Evolutionary conservation across 2,113 vertebrate species (phyloP), one percentile per base, ranked within the genome.

Genomic region (Leptobrachium leishanense): DNA sequence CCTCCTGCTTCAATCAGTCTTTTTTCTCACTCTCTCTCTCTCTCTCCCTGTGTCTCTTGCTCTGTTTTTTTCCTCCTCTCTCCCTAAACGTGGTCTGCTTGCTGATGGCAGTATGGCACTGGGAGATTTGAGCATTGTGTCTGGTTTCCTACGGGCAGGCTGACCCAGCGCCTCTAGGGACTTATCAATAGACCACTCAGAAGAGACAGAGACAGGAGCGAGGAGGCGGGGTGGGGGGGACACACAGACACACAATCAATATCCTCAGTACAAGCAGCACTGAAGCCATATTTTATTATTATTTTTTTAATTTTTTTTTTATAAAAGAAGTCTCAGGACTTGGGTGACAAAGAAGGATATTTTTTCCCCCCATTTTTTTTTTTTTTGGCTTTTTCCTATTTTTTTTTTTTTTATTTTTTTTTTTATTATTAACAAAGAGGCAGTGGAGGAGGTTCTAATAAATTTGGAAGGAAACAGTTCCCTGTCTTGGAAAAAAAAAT

Each of bases 381-480:
- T 77, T 65, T 75, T 65, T 31, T 65, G 20, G 20, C 20, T 31
- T 31, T 50, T 50, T 50, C 46, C 43, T 39, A 42, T 50, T 43
- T 53, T 42, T 70, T 39, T 65, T 70, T 75, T 68, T 43, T 46
- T 7, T 65, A 67, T 65, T 68, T 43, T 68, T 77, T 73, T 71
- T 72, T 83, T 84, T 85, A 84, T 81, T 77, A 65, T 79, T 82
- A 85, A 88, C 93, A 93, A 90, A 94, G 92, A 91, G 93, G 91
- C 91, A 95, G 91, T 92, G 95, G 86, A 94, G 94, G 93, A 94
- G 95, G 95, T 95, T 95, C 94, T 96, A 95, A 95, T 97, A 97
- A 96, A 97, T 96, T 97, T 96, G 96, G 96, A 98, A 97, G 95
- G 95, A 97, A 95, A 95, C 95, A 95, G 93, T 95, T 95, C 95